Conservation (phyloP, 2,113 vertebrate species). For the Plectropomus leopardus region DNA sequence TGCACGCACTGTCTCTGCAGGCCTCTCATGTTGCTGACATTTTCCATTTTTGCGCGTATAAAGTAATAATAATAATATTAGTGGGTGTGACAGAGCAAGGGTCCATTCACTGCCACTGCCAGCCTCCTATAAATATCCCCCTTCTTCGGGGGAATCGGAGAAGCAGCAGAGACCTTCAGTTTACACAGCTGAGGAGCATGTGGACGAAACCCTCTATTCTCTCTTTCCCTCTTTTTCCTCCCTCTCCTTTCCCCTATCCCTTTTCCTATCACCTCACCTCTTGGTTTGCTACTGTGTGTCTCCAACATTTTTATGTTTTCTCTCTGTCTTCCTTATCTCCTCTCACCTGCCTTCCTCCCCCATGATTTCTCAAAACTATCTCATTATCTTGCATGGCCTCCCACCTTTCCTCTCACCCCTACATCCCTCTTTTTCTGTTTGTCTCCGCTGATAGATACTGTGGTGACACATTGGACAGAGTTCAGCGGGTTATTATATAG, state of each 20-base stretch:
- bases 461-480: constrained; percentile 48
- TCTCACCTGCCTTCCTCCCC: constrained; percentile 64
- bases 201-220: constrained; percentile 81
- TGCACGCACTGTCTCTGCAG: constrained; percentile 76
- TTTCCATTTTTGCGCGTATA: constrained; percentile 87
- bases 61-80: constrained; percentile 89
- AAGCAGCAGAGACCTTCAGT: constrained; percentile 84
- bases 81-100: constrained; percentile 84
- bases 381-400: constrained; percentile 46
- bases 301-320: constrained; percentile 38
- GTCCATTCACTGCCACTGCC: constrained; percentile 81
- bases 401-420: constrained; percentile 39
- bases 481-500: constrained; percentile 55
- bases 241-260: constrained; percentile 52
- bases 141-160: constrained; percentile 86
- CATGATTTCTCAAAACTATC: constrained; percentile 42
- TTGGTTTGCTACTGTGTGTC: constrained; percentile 60
- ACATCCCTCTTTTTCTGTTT: constrained; percentile 28
- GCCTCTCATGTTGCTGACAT: constrained; percentile 87
- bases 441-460: constrained; percentile 51
- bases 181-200: constrained; percentile 90
- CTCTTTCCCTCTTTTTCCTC: constrained; percentile 62
- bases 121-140: constrained; percentile 88
- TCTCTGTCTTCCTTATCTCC: constrained; percentile 55
- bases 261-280: constrained; percentile 69